Percentiles rank a stretch among this genome's conserved stretches.
These are phyloP conservation scores for Metaphire vulgaris DNA, from an alignment of 1,140 invertebrate species.

Conservation along the genomic window DNA sequence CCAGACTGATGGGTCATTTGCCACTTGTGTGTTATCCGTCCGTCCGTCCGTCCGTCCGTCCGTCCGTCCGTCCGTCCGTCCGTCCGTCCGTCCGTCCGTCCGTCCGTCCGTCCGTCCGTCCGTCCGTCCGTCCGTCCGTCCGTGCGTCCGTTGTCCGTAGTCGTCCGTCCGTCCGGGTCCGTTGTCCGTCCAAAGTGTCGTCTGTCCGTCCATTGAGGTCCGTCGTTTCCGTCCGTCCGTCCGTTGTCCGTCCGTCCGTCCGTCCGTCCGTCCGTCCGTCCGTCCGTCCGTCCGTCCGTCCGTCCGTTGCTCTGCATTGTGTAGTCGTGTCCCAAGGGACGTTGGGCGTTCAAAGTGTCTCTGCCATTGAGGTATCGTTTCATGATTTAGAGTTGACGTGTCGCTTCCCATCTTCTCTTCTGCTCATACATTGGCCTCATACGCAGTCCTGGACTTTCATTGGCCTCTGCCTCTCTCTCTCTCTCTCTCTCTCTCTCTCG, in stretches of 20 bases:
- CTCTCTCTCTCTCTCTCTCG: too few species aligned
- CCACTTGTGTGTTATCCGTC: conserved; percentile 6
- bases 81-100: conserved; percentile 8
- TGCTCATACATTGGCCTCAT: too few species aligned
- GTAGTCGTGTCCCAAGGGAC: too few species aligned
- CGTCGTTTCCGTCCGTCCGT: neutral
- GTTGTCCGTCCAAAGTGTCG: neutral
- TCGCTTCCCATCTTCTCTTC: too few species aligned
- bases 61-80: conserved; percentile 8
- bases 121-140: conserved; percentile 8
- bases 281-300: conserved; percentile 8
- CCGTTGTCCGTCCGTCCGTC: too few species aligned
- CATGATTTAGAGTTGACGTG: too few species aligned
- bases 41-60: conserved; percentile 8
- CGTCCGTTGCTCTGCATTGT: too few species aligned
- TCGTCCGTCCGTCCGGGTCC: conserved; percentile 6
- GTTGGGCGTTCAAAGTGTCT: too few species aligned
- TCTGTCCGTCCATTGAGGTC: too few species aligned
- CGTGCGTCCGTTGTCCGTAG: neutral
- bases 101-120: conserved; percentile 8
- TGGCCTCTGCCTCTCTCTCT: too few species aligned
- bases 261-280: conserved; percentile 4
- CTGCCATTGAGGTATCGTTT: too few species aligned
- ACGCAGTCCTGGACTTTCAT: too few species aligned
- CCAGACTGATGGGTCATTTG: neutral